These are phyloP conservation scores for Norana najaformis DNA, from an alignment of 2,888 invertebrate species.

Conservation along the genomic window DNA sequence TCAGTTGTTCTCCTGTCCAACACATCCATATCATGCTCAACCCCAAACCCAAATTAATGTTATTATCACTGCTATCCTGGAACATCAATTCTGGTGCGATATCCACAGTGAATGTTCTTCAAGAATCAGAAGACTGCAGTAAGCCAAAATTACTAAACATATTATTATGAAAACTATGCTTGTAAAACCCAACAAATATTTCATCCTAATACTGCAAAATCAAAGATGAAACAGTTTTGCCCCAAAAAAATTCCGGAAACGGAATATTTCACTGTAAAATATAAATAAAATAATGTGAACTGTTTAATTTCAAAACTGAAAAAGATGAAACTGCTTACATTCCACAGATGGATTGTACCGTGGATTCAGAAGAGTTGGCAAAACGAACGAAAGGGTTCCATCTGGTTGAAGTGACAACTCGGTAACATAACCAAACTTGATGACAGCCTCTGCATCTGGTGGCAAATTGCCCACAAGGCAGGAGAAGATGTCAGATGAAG, in stretches of 20 bases:
- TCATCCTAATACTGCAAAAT: no score
- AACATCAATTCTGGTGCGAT: no score
- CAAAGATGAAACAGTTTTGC: background rate
- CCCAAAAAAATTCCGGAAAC: background rate
- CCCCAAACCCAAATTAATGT: no score
- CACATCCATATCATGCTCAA: no score
- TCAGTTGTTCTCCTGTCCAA: no score
- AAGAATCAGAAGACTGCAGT: no score
- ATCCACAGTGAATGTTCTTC: no score
- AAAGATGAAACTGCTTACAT: constrained; percentile 8
- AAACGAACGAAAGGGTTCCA: constrained; percentile 29
- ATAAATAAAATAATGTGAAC: background rate
- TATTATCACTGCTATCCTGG: no score
- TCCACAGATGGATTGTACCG: constrained; percentile 31
- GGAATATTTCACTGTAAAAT: background rate
- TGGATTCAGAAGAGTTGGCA: constrained; percentile 35
- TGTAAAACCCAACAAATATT: no score
- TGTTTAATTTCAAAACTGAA: background rate
- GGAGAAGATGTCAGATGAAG: constrained; percentile 47
- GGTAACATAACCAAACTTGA: constrained; percentile 47
- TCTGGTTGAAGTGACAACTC: constrained; percentile 48
- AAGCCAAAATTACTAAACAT: no score
- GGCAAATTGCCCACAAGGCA: constrained; percentile 50
- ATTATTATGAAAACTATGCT: no score
- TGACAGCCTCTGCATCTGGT: constrained; percentile 42